Conservation (phyloP, 2,888 invertebrate genomes). For the Achlya flavicornis region DNA sequence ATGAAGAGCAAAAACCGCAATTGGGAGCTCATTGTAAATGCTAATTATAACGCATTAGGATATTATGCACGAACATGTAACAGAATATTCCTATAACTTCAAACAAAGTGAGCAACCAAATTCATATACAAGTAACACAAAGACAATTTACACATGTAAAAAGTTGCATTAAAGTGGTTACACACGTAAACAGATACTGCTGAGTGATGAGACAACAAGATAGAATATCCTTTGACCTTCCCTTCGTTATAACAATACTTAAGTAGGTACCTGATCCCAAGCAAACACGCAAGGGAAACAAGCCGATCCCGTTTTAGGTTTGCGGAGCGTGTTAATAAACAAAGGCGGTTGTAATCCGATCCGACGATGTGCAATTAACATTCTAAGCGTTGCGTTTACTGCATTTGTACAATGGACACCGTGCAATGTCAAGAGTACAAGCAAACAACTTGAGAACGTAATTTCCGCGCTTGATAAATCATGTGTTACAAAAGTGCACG, state of each 20-base stretch:
- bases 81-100: background rate
- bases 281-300: conserved; percentile 40
- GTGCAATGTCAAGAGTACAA: conserved; percentile 7
- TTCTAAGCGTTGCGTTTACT: conserved; percentile 51
- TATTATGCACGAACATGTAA: too few relatives aligned
- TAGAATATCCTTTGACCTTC: conserved; percentile 35
- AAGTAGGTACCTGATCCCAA: conserved; percentile 39
- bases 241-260: conserved; percentile 33
- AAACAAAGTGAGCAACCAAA: background rate
- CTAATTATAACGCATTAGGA: too few relatives aligned
- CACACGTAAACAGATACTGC: conserved; percentile 23
- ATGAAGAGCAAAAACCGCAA: too few relatives aligned
- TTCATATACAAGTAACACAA: background rate
- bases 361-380: conserved; percentile 57
- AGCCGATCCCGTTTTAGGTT: conserved; percentile 35
- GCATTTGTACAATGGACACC: conserved; percentile 40
- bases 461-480: background rate
- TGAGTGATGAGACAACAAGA: conserved; percentile 30
- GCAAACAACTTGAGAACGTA: background rate
- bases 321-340: conserved; percentile 42
- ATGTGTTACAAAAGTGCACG: background rate
- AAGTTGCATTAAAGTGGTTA: conserved; percentile 21
- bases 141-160: background rate
- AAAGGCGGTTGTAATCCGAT: conserved; percentile 54
- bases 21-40: too few relatives aligned